Base-by-base conservation (phyloP, 92 coral and sea anemone species). In the Heliopora coerulea region DNA sequence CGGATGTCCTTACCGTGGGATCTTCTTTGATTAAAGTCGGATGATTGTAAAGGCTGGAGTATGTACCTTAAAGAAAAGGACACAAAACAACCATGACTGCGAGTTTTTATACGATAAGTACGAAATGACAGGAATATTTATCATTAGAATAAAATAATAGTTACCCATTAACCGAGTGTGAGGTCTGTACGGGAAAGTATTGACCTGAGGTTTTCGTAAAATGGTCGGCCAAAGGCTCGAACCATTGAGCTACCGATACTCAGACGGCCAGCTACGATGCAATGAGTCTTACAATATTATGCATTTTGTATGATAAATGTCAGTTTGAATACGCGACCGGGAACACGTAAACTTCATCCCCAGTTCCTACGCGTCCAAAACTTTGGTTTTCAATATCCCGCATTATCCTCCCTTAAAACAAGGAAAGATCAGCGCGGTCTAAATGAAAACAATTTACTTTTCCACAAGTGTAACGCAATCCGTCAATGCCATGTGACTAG, bases 31-130 rank as follows among this genome's bases (percentile, higher is more conserved):
- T 93, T 20, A 93, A 60, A 20, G 89, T 85, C 23, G 98, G 98
- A 58, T 93, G 98, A 80, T 93, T 93, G 75, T 93, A 89, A 14
- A 89, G 72, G 54, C 89, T 93, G 42, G 98, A 93, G 65, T 89
- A 89, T 9, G 98, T 93, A 76, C 98, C 98, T 93, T 68, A 58
- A 19, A 18, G 18, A 15, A 30, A 56, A 31, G 24, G 3, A 1
- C 27, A 33, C 28, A 50, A 62, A 41, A 58, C 39, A 37, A n/a
- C n/a, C n/a, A n/a, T n/a, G n/a, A n/a, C n/a, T n/a, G n/a, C n/a
- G n/a, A n/a, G n/a, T n/a, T n/a, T n/a, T n/a, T n/a, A n/a, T n/a
- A n/a, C n/a, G n/a, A n/a, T n/a, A n/a, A n/a, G n/a, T n/a, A n/a
- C n/a, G n/a, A n/a, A n/a, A n/a, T n/a, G n/a, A n/a, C n/a, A n/a